Conservation (phyloP, 2,888 invertebrate species). For the Clunio marinus region DNA sequence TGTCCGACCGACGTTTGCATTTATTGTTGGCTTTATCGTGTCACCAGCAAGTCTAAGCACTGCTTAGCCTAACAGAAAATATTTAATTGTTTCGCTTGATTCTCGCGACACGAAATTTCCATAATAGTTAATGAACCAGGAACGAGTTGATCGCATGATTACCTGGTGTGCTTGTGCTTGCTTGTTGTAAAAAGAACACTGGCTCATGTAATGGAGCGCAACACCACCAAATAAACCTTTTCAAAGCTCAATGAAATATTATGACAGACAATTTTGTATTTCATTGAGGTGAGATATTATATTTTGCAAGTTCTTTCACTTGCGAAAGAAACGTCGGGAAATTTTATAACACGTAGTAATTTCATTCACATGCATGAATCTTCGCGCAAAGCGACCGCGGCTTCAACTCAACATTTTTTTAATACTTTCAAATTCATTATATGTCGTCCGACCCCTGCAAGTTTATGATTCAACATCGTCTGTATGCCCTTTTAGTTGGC, state of each 20-base stretch:
- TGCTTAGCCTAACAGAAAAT: background rate
- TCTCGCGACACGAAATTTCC: conserved; percentile 33
- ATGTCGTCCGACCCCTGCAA: background rate
- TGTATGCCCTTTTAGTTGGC: background rate
- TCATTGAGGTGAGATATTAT: conserved; percentile 17
- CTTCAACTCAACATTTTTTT: background rate
- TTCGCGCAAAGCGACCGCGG: background rate
- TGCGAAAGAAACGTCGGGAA: background rate
- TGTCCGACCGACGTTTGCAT: background rate
- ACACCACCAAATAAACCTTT: conserved; percentile 20
- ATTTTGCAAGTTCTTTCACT: background rate
- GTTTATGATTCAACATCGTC: conserved; percentile 9
- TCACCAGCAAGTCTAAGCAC: conserved; percentile 23
- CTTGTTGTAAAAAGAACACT: background rate
- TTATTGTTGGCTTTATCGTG: conserved; percentile 14
- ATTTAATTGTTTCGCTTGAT: conserved; percentile 25
- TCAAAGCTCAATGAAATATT: conserved; percentile 32
- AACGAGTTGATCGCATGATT: conserved; percentile 36
- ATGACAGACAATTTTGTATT: conserved; percentile 21
- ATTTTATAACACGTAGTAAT: background rate
- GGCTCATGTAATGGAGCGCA: background rate
- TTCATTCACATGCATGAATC: background rate
- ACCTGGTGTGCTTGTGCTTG: conserved; percentile 8
- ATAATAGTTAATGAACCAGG: conserved; percentile 25
- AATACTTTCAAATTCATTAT: background rate